These are phyloP conservation scores for Pseudorhombus dupliciocellatus DNA, from an alignment of 2,113 vertebrate genomes.

Conservation along the genomic window DNA sequence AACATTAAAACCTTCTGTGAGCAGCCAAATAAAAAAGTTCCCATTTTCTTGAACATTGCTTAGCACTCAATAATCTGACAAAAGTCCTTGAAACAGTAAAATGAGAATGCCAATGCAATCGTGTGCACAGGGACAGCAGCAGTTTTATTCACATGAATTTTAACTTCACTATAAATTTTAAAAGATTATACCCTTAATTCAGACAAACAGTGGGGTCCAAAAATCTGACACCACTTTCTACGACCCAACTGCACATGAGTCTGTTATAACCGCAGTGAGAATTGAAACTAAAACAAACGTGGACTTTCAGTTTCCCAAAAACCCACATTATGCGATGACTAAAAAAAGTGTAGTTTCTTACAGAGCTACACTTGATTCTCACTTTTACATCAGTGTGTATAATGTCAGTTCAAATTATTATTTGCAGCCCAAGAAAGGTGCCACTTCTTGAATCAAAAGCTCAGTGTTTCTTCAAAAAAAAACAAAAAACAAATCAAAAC, in stretches of 20 bases:
- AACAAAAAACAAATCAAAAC: too few relatives aligned
- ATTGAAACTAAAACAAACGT: not conserved
- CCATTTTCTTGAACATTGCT: too few relatives aligned
- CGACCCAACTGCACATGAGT: too few relatives aligned
- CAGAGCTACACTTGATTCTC: not conserved
- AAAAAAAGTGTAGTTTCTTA: not conserved
- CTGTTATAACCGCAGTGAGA: too few relatives aligned
- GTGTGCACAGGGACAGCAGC: not conserved
- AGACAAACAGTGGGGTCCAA: too few relatives aligned
- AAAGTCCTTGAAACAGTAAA: not conserved
- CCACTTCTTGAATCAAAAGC: not conserved
- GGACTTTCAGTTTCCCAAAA: not conserved
- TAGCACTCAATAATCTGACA: not conserved
- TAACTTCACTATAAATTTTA: too few relatives aligned
- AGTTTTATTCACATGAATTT: too few relatives aligned
- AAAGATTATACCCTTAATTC: too few relatives aligned
- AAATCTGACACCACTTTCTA: too few relatives aligned
- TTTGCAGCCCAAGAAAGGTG: constrained; percentile 1
- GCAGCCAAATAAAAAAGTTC: too few relatives aligned
- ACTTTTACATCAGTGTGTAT: constrained; percentile 1
- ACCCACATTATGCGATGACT: too few relatives aligned
- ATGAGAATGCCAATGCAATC: not conserved
- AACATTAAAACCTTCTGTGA: too few relatives aligned
- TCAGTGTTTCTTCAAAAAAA: not conserved
- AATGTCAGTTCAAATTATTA: not conserved